phyloP scores from a whole-genome alignment of 2,797 vertebrate genomes.

The Halcyon smyrnensis region DNA sequence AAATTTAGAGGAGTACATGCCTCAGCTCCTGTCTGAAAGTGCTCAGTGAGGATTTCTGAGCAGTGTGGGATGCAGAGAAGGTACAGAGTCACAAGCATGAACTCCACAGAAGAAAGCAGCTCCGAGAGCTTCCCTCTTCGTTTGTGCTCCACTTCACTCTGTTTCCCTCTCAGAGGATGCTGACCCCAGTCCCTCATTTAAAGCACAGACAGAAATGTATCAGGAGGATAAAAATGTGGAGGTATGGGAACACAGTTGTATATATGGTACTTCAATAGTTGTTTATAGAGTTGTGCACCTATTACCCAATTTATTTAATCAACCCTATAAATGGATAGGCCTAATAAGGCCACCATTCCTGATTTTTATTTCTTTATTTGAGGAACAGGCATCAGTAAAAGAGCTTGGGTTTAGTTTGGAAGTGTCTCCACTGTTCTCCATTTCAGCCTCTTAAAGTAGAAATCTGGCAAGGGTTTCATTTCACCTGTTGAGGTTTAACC shows the following conservation, averaged over 20 bases:
- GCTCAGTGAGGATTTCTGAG: not conserved
- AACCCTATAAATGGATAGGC: not conserved
- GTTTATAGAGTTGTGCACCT: not conserved
- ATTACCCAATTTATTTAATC: not conserved
- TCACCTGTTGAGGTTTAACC: not conserved
- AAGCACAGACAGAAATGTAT: not conserved
- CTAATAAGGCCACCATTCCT: not conserved
- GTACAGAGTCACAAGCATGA: not conserved
- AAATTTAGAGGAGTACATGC: not conserved
- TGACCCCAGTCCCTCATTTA: not conserved
- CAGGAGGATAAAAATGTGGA: not conserved
- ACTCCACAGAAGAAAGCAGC: not conserved
- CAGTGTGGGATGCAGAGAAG: not conserved
- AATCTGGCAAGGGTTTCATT: not conserved
- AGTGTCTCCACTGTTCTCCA: not conserved
- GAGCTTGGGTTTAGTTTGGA: not conserved
- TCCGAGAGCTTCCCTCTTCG: not conserved
- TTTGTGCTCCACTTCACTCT: not conserved
- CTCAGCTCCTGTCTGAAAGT: not conserved
- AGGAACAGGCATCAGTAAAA: not conserved
- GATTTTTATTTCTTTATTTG: not conserved
- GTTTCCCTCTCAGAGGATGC: not conserved
- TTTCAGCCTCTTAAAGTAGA: not conserved
- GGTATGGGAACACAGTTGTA: not conserved
- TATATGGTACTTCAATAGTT: not conserved